Evolutionary conservation across 2,797 vertebrate genomes (phyloP), one percentile per base, ranked within the genome.

Genomic region (Craterocephalus amniculus): DNA sequence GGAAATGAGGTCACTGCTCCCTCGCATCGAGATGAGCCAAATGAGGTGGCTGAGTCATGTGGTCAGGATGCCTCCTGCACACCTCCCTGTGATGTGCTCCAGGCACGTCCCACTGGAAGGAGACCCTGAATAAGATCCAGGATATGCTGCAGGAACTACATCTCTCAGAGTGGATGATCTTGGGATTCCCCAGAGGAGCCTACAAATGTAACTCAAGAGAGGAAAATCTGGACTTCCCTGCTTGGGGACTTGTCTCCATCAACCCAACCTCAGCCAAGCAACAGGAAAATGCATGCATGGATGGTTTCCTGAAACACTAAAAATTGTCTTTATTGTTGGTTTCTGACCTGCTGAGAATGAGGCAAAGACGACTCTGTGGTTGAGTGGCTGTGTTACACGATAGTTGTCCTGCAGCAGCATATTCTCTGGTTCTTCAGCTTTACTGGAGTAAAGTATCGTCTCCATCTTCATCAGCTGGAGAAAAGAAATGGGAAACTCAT

Each of bases 341-440:
- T 16, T 55, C 87, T 84, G 0, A 93, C 93, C 92, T 85, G 85
- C 75, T 36, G 72, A 72, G 74, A 95, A 95, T 63, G 95, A 95
- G 69, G 91, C 36, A 34, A 93, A 85, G 72, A 94, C 27, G 14
- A 87, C 76, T 48, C 94, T 89, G 74, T 91, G 83, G 87, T 95
- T 94, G 70, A 94, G 89, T 0, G 85, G 87, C 56, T 95, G 93
- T 1, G 92, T 89, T 13, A 49, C n/a, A 0, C 94, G 90, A 78
- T 86, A 94, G 78, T 95, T 95, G 85, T 94, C 87, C 88, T 93
- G 92, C 64, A 95, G 89, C 70, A 85, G 83, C 63, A 88, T 88
- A 45, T 71, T 80, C 22, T 88, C 67, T 2, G 55, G 1, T 0
- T 85, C 83, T 1, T 79, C 78, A 12, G 45, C 65, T 72, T 78